Base-by-base conservation (phyloP, 1,140 invertebrate genomes). In the Heliconius melpomene region DNA sequence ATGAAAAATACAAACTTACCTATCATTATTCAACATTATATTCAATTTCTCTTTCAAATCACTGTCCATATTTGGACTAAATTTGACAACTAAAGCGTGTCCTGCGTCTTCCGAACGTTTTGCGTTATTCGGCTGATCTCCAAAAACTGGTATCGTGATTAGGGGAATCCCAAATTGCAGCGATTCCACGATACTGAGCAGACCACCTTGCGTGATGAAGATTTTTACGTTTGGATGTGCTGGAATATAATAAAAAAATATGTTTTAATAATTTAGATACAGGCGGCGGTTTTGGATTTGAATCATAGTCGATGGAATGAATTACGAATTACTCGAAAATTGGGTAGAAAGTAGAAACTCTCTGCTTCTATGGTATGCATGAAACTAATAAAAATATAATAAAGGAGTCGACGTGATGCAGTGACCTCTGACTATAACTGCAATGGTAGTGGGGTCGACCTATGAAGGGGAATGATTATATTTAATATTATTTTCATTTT, bases 201-300 rank as follows among this genome's bases (percentile, higher is more conserved):
- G 89, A 0, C 96, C 96, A 73, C 96, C 96, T 82, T 97, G 96
- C 7, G 95, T 96, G n/a, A 97, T 95, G 82, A 97, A 97, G 3
- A 96, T 75, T 82, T 95, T 95, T 1, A 87, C 50, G 73, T 90
- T 88, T 11, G 84, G 83, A 71, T 90, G 88, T 8, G 84, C 88
- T 88, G 84, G 18, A 81, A 81, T 36, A 50, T 20, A 20, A 36
- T 36, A 36, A 36, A 36, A 32, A 36, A 32, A 36, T 7, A 36
- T 7, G 32, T 36, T 7, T 36, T 36, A 36, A 36, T 36, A 36
- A 36, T 36, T 36, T 36, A 36, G 32, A 36, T 32, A 32, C 32
- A 6, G 6, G 32, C 32, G 32, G 32, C 32, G 32, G 32, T 32
- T 6, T 32, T 32, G 32, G 32, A 32, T 7, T 6, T 32, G 5